phyloP scores from a whole-genome alignment of 2,888 invertebrate species.

The Alviniconcha strummeri region DNA sequence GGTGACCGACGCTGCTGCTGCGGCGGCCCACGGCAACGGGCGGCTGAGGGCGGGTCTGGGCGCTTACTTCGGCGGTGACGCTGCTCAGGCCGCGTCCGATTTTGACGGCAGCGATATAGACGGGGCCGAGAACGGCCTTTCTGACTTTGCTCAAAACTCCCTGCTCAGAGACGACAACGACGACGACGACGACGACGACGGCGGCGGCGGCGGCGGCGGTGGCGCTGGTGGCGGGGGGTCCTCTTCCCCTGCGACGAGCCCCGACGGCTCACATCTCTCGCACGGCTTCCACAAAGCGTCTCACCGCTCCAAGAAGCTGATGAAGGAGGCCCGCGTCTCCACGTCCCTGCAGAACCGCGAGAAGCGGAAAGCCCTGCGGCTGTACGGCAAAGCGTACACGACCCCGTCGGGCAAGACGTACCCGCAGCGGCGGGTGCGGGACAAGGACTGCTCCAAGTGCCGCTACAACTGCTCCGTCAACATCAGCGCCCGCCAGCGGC shows the following conservation, averaged over 20 bases:
- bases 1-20: slow-evolving; percentile 16
- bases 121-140: not conserved
- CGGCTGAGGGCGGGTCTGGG: slow-evolving; percentile 9
- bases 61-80: not conserved
- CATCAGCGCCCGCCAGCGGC: slow-evolving; percentile 10
- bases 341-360: slow-evolving; percentile 13
- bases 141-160: not conserved
- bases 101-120: not conserved
- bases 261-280: not conserved
- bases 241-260: not conserved
- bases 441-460: slow-evolving; percentile 33
- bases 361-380: slow-evolving; percentile 23
- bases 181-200: not conserved
- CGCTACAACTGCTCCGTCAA: slow-evolving; percentile 31
- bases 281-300: slow-evolving; percentile 2
- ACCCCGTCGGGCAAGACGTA: slow-evolving; percentile 26
- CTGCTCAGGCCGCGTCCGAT: not conserved
- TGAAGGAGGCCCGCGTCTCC: not conserved
- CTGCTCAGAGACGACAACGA: not conserved
- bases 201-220: too few species aligned
- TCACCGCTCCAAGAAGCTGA: not conserved
- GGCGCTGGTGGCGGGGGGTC: too few species aligned
- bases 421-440: slow-evolving; percentile 16
- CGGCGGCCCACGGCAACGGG: too few species aligned
- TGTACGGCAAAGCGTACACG: slow-evolving; percentile 35